A percentile compares a stretch with the other conserved stretches of the same genome.
Evolutionary conservation across 2,888 invertebrate species (phyloP).

Genomic region (Xestia xanthographa): DNA sequence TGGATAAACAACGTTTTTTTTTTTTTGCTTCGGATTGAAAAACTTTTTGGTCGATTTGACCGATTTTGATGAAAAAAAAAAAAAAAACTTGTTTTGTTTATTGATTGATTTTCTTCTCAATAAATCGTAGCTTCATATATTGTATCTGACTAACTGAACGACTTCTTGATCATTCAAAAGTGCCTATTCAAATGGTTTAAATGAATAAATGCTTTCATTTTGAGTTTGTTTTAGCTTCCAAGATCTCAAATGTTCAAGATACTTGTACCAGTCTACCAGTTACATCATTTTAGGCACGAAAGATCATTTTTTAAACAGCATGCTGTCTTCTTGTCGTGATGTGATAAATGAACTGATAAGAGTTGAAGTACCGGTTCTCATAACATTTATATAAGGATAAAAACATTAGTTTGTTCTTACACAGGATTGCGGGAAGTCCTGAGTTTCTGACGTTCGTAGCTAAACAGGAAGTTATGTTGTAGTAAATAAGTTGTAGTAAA

Average conservation of each 20-base stretch:
- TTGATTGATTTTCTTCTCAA: neutral
- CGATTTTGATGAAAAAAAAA: conserved; percentile 18
- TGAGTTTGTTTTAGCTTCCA: neutral
- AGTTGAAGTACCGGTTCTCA: conserved; percentile 47
- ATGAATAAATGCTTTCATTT: neutral
- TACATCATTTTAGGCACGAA: conserved; percentile 54
- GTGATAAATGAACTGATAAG: conserved; percentile 61
- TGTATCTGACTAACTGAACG: neutral
- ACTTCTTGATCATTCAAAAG: neutral
- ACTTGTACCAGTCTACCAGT: conserved; percentile 15
- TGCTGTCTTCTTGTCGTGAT: conserved; percentile 57
- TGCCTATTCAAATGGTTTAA: neutral
- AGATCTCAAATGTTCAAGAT: conserved; percentile 26
- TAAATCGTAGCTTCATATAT: neutral
- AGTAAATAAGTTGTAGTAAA: too few relatives aligned
- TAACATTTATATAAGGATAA: conserved; percentile 53
- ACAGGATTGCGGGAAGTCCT: conserved; percentile 46
- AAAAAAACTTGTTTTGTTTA: conserved; percentile 18
- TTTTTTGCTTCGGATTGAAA: conserved; percentile 3
- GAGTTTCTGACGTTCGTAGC: neutral
- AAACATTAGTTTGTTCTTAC: conserved; percentile 19
- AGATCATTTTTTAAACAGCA: conserved; percentile 60
- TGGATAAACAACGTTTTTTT: neutral
- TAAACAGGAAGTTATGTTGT: conserved; percentile 3
- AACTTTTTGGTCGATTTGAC: conserved; percentile 18